Base-by-base conservation (phyloP, 2,113 vertebrate genomes). In the Tachuris rubrigastra region DNA sequence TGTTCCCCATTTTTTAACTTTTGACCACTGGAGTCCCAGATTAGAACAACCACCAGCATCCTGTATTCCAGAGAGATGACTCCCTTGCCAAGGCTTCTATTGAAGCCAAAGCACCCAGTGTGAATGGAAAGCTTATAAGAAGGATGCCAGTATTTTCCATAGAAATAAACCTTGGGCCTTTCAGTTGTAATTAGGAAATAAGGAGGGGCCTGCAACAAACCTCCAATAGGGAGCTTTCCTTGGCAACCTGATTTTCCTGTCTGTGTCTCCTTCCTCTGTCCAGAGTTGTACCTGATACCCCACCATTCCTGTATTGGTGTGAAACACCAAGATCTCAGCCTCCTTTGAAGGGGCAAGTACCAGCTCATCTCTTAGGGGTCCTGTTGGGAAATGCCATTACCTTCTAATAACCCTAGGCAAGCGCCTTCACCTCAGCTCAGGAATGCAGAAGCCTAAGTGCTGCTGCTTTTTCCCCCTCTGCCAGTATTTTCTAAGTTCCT, bases 21-120 rank as follows among this genome's bases (percentile, higher is more conserved):
- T 85, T 59, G 53, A 44, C 23, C 6, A 5, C 79, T 56, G 56
- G 49, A 72, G 8, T 6, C 22, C 7, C 14, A 50, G 25, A 12
- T 23, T 39, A 75, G 42, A 72, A 47, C 67, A 23, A 4, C n/a
- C 22, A 50, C 19, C 56, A 50, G 42, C 47, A 76, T 2, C 35
- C 37, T 31, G 12, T 24, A 41, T 30, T 33, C 11, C 41, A 0
- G 0, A 22, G 30, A 47, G 25, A 3, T 44, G 30, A 47, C 10
- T 55, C 42, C 17, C 30, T 67, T 9, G 44, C n/a, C 52, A 39
- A 72, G 27, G 12, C 39, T 87, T 72, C 75, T 1, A 0, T 62
- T 82, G 66, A 9, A 87, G 66, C 39, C 81, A 87, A 50, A 33
- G n/a, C 62, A 72, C 41, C 27, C 2, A 1, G 10, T 68, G 24